Conservation (phyloP, 2,888 invertebrate species). For the Eupelmus urozonus region DNA sequence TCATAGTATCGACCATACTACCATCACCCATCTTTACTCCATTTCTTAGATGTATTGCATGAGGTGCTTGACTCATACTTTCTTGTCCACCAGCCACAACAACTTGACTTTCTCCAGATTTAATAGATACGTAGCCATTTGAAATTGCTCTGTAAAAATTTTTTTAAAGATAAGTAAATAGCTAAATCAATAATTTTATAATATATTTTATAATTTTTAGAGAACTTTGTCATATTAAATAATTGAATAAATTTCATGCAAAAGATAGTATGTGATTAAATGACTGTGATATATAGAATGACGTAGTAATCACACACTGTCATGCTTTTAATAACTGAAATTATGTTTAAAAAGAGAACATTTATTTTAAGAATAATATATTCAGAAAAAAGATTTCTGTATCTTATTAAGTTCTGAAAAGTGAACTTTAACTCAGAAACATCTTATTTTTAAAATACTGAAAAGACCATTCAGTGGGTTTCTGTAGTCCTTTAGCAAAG, state of each 20-base stretch:
- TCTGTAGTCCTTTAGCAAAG: not conserved
- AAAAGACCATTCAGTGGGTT: constrained; percentile 17
- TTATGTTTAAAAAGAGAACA: too few relatives aligned
- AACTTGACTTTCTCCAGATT: constrained; percentile 82
- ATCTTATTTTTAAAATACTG: not conserved
- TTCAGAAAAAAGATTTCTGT: too few relatives aligned
- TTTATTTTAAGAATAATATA: too few relatives aligned
- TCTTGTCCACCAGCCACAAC: constrained; percentile 91
- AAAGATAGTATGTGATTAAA: not conserved
- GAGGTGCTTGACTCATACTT: constrained; percentile 88
- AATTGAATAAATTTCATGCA: not conserved
- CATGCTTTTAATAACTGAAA: too few relatives aligned
- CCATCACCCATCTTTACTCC: constrained; percentile 84
- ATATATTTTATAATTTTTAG: not conserved
- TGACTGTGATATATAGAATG: not conserved
- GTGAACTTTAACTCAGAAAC: too few relatives aligned
- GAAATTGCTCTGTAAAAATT: constrained; percentile 80
- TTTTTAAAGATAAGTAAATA: not conserved
- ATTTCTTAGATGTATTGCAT: constrained; percentile 81
- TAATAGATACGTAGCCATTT: constrained; percentile 84
- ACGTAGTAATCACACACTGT: too few relatives aligned
- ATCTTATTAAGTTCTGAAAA: too few relatives aligned
- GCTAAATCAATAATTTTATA: not conserved
- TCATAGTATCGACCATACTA: constrained; percentile 82
- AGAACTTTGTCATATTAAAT: not conserved